phyloP scores from a whole-genome alignment of 1,140 invertebrate species.

The Drusus annulatus region DNA sequence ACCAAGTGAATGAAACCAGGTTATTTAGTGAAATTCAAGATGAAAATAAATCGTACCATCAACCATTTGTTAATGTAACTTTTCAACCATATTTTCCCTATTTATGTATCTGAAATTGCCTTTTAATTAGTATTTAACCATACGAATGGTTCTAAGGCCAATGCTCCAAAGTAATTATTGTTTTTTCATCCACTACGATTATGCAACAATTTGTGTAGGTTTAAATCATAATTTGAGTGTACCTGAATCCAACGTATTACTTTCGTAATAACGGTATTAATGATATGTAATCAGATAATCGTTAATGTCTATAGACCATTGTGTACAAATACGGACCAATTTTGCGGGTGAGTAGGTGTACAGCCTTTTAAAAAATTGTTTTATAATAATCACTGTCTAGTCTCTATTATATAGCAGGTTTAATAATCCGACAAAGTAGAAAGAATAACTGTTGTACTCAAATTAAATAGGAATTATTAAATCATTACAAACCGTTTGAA shows the following conservation, averaged over 20 bases:
- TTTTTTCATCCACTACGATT: neutral
- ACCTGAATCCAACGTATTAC: neutral
- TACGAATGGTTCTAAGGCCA: neutral
- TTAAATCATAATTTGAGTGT: neutral
- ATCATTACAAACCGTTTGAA: too few species aligned
- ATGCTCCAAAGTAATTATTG: neutral
- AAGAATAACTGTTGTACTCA: too few species aligned
- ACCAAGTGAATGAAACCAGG: too few species aligned
- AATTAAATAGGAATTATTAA: too few species aligned
- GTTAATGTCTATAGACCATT: constrained; percentile 11
- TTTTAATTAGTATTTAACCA: neutral
- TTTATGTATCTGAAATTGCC: too few species aligned
- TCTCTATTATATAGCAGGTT: too few species aligned
- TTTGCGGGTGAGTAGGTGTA: neutral
- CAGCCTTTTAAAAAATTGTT: neutral
- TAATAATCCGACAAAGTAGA: too few species aligned
- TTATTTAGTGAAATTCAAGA: too few species aligned
- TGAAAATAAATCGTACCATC: too few species aligned
- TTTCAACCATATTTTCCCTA: too few species aligned
- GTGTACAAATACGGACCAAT: neutral
- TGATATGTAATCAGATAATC: constrained; percentile 17
- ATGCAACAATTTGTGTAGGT: constrained; percentile 2
- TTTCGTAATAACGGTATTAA: constrained; percentile 12
- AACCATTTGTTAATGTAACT: too few species aligned
- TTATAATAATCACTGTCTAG: neutral